Conservation (phyloP, 2,113 vertebrate species). For the Bagarius yarrelli region DNA sequence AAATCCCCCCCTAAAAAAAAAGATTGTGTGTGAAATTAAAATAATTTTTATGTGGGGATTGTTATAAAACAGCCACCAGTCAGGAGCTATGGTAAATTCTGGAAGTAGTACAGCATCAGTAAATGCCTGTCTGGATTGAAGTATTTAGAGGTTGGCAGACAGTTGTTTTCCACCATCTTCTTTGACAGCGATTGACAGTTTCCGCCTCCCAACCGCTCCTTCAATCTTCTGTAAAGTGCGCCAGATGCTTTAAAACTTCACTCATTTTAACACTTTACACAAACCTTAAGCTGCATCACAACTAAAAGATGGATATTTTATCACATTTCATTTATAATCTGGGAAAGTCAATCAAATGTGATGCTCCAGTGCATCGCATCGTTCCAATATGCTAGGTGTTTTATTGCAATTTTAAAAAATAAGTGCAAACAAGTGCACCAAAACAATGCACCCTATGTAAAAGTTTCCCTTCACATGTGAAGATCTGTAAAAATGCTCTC, state of each 20-base stretch:
- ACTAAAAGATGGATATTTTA: neutral
- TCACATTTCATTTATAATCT: no score
- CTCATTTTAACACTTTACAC: conserved; percentile 57
- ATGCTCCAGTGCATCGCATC: no score
- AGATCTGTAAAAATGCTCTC: no score
- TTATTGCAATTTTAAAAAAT: no score
- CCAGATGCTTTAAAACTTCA: conserved; percentile 62
- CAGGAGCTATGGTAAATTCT: neutral
- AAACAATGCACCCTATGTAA: no score
- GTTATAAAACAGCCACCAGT: neutral
- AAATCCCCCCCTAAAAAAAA: no score
- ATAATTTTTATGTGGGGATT: neutral
- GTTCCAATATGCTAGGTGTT: no score
- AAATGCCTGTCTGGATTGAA: neutral
- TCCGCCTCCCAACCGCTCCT: conserved; percentile 46
- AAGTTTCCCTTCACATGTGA: no score
- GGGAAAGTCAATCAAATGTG: no score
- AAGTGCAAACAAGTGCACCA: no score
- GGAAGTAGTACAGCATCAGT: neutral
- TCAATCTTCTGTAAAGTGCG: conserved; percentile 16
- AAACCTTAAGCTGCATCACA: conserved; percentile 19
- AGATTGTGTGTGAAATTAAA: neutral
- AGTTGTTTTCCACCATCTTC: conserved; percentile 37
- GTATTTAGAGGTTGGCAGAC: no score
- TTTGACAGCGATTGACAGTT: conserved; percentile 62